phyloP scores from a whole-genome alignment of 1,140 invertebrate species.

The Dolichoris vasculosae region DNA sequence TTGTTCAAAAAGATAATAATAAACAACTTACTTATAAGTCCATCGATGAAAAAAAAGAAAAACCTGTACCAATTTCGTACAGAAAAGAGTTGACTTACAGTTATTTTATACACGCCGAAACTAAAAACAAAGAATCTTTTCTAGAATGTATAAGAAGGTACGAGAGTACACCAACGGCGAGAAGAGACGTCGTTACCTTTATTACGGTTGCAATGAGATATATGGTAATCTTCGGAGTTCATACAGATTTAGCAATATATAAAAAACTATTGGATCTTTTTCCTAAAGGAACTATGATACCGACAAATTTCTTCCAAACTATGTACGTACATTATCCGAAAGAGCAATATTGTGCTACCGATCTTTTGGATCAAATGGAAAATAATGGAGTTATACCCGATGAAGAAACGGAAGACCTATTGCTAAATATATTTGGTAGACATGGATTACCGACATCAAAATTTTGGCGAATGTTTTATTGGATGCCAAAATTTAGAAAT shows the following conservation, averaged over 20 bases:
- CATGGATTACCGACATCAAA: conserved; percentile 87
- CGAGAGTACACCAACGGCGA: conserved; percentile 76
- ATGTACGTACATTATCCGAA: conserved; percentile 95
- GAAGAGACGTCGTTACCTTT: conserved; percentile 93
- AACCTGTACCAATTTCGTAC: background rate
- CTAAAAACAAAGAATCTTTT: conserved; percentile 85
- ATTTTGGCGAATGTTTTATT: conserved; percentile 95
- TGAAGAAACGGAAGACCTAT: conserved; percentile 86
- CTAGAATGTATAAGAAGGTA: conserved; percentile 85
- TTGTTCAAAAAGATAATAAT: background rate
- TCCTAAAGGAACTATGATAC: conserved; percentile 92
- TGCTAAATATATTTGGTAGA: conserved; percentile 89
- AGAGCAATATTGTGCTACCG: conserved; percentile 93
- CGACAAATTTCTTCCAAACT: conserved; percentile 86
- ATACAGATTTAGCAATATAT: conserved; percentile 93
- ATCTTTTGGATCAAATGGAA: conserved; percentile 94
- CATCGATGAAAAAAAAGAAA: background rate
- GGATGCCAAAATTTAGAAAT: conserved; percentile 98
- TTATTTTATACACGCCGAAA: conserved; percentile 75
- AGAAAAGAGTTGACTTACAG: background rate
- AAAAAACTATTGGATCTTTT: conserved; percentile 93
- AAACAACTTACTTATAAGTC: too few relatives aligned
- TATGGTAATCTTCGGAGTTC: conserved; percentile 93
- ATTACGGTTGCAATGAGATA: conserved; percentile 90
- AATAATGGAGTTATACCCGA: conserved; percentile 93